Evolutionary conservation across 2,888 invertebrate species (phyloP).

Genomic region (Andrena trimmerana): DNA sequence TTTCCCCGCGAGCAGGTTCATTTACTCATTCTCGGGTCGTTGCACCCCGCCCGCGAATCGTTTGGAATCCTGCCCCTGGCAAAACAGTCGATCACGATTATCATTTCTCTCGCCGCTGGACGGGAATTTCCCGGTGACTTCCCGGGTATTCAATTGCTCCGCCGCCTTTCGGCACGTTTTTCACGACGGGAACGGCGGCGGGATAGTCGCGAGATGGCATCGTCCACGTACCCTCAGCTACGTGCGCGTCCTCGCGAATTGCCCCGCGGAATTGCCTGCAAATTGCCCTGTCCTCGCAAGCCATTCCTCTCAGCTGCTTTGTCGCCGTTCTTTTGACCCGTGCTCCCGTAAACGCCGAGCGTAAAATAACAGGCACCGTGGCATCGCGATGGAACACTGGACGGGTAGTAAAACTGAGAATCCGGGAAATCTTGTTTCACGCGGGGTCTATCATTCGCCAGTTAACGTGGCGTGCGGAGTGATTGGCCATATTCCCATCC

Average conservation of each 20-base stretch:
- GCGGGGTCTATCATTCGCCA: background rate
- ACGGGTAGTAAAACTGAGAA: background rate
- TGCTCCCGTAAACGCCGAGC: slow-evolving; percentile 13
- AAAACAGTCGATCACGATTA: slow-evolving; percentile 11
- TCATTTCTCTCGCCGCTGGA: background rate
- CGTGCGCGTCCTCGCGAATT: slow-evolving; percentile 42
- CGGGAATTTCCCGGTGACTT: background rate
- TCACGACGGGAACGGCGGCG: background rate
- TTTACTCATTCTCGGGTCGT: slow-evolving; percentile 27
- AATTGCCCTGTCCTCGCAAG: slow-evolving; percentile 35
- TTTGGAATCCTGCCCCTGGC: background rate
- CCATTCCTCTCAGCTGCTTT: slow-evolving; percentile 4
- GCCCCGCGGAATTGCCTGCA: slow-evolving; percentile 33
- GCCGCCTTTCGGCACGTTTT: slow-evolving; percentile 8
- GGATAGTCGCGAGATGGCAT: background rate
- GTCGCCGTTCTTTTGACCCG: slow-evolving; percentile 4
- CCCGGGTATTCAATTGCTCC: background rate
- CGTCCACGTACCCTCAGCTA: slow-evolving; percentile 25
- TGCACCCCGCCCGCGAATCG: slow-evolving; percentile 3
- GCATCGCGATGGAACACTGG: slow-evolving; percentile 4
- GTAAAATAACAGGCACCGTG: slow-evolving; percentile 12
- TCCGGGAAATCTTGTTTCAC: background rate
- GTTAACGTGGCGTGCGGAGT: too few relatives aligned
- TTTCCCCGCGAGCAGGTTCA: slow-evolving; percentile 22
- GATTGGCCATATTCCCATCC: too few relatives aligned